Conservation (phyloP, 2,113 vertebrate genomes). For the Tinamus guttatus region DNA sequence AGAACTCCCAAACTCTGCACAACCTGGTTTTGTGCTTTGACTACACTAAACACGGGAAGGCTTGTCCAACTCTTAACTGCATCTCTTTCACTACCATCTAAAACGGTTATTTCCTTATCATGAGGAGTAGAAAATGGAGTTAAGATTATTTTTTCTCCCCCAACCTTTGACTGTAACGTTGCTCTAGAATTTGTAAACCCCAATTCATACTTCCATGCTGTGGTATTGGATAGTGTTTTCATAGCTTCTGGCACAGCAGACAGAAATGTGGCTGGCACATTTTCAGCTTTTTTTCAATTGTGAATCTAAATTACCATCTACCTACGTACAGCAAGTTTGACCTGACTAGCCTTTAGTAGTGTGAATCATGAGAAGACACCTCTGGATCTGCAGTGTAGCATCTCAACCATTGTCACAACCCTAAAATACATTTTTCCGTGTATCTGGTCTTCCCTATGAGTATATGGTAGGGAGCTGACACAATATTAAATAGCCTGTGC, state of each 20-base stretch:
- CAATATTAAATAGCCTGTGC: background rate
- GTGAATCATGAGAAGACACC: background rate
- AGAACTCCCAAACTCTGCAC: background rate
- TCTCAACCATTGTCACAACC: background rate
- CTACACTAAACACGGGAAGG: background rate
- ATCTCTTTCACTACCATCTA: background rate
- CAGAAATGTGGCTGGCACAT: background rate
- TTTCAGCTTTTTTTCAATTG: background rate
- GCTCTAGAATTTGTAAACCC: background rate
- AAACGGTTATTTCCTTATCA: background rate
- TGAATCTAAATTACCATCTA: conserved; percentile 3
- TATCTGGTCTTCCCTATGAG: background rate
- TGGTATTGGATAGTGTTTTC: background rate
- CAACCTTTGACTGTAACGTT: background rate
- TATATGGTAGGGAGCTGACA: background rate
- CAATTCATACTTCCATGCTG: background rate
- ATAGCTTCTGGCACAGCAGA: background rate
- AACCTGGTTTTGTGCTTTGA: background rate
- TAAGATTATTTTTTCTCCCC: background rate
- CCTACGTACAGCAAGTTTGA: background rate
- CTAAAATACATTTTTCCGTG: background rate
- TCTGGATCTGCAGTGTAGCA: background rate
- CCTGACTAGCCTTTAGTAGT: background rate
- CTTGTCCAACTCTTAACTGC: background rate
- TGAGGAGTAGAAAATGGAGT: background rate